These are phyloP conservation scores for Sebastes schlegelii DNA, from an alignment of 2,113 vertebrate genomes.

Conservation along the genomic window DNA sequence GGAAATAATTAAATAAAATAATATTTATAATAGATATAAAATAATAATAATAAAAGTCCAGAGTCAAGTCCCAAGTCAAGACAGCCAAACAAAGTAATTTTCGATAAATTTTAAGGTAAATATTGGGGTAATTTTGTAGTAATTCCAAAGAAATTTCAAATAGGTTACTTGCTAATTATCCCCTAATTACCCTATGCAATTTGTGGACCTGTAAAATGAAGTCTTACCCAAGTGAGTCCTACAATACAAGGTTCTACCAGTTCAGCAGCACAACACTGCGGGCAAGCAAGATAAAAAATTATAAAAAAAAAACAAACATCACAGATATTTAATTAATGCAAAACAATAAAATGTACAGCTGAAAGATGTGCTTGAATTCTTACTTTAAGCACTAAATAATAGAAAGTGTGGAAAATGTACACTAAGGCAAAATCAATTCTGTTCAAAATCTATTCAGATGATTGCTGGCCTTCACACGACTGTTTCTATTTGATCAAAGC, in stretches of 20 bases:
- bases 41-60: no score
- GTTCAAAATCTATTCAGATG: constrained; percentile 15
- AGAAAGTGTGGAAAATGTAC: background rate
- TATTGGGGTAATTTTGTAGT: no score
- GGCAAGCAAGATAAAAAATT: background rate
- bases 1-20: no score
- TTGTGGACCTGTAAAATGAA: no score
- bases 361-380: background rate
- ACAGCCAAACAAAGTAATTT: no score
- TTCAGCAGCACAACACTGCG: background rate
- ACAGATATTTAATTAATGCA: background rate
- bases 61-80: no score
- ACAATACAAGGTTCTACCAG: background rate
- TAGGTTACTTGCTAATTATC: no score
- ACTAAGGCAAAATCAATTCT: constrained; percentile 15
- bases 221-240: background rate
- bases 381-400: background rate
- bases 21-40: no score
- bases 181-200: no score
- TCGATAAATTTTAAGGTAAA: no score
- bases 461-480: constrained; percentile 9
- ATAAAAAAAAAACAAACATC: background rate
- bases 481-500: constrained; percentile 50
- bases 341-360: background rate
- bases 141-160: no score